A percentile compares a stretch with the other conserved stretches of the same genome.
phyloP scores from a whole-genome alignment of 2,113 vertebrate genomes.

The Amblyornis subalaris region DNA sequence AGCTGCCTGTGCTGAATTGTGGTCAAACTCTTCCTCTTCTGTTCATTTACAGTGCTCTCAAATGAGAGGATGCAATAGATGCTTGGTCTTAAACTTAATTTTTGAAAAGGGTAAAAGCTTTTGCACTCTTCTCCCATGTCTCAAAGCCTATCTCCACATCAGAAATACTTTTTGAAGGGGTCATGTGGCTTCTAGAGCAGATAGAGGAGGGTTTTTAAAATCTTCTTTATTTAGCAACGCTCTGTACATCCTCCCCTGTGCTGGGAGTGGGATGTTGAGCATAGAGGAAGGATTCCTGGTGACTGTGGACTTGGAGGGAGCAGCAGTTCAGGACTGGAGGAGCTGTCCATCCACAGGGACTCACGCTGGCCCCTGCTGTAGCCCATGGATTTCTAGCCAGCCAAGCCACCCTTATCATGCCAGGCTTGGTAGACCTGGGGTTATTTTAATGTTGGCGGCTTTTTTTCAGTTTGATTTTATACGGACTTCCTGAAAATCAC shows the following conservation, averaged over 20 bases:
- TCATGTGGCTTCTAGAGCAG: neutral
- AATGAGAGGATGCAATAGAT: neutral
- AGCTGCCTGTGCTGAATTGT: neutral
- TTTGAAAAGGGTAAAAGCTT: neutral
- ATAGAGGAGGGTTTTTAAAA: neutral
- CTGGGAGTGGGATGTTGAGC: neutral
- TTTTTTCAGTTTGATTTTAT: neutral
- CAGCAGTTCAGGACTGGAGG: neutral
- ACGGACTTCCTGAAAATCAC: neutral
- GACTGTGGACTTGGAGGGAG: rapidly evolving
- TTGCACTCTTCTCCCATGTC: rapidly evolving
- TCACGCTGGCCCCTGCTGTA: rapidly evolving
- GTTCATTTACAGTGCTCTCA: neutral
- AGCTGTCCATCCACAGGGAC: neutral
- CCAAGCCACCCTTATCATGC: rapidly evolving
- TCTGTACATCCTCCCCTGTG: neutral
- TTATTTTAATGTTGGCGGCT: neutral
- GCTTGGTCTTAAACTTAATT: neutral
- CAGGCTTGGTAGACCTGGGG: neutral
- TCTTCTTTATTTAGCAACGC: neutral
- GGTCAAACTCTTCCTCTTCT: neutral
- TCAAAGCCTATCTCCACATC: neutral
- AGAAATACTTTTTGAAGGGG: neutral
- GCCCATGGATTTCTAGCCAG: rapidly evolving
- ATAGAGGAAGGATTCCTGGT: neutral